Base-by-base conservation (phyloP, 2,797 vertebrate species). In the Halcyon badia region DNA sequence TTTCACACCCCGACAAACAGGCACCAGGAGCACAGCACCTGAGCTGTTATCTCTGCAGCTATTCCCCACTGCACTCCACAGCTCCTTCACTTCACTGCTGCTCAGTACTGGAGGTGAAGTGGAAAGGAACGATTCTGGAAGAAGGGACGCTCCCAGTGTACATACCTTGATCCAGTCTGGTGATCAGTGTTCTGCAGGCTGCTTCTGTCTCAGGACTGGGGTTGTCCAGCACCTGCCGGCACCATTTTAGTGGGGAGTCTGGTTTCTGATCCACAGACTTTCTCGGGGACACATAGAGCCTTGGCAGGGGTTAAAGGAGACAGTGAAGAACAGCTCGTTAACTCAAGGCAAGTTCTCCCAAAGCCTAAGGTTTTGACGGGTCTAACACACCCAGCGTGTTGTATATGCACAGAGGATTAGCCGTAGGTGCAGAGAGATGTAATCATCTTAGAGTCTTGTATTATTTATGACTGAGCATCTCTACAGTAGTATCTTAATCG, bases 251-350 rank as follows among this genome's bases (percentile, higher is more conserved):
- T 3, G 99, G 98, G 4, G 98, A 99, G 61, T 98, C 98, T 0
- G 98, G 97, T 9, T 98, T 98, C 71, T 96, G 97, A 37, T 98
- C 98, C 5, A 96, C 11, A 31, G 75, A 78, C 22, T 98, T 98
- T 96, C 99, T 99, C 3, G 99, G 99, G 39, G 99, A 99, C 75
- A 99, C 98, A 0, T 99, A 99, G 61, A 99, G 97, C 99, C 99
- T 99, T 58, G 87, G 84, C 68, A 69, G 92, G 92, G 64, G 73
- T 66, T n/a, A 57, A 46, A 82, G 71, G 69, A 79, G 42, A 83
- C 41, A 84, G 56, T 1, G 52, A 65, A 56, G 68, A 76, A 94
- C 7, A 0, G 3, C n/a, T 24, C 2, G 3, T 95, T 90, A 95
- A 49, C 19, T 37, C 58, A 22, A n/a, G 70, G 68, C 51, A 83